Conservation (phyloP, 2,113 vertebrate genomes). For the Oreochromis spilurus region DNA sequence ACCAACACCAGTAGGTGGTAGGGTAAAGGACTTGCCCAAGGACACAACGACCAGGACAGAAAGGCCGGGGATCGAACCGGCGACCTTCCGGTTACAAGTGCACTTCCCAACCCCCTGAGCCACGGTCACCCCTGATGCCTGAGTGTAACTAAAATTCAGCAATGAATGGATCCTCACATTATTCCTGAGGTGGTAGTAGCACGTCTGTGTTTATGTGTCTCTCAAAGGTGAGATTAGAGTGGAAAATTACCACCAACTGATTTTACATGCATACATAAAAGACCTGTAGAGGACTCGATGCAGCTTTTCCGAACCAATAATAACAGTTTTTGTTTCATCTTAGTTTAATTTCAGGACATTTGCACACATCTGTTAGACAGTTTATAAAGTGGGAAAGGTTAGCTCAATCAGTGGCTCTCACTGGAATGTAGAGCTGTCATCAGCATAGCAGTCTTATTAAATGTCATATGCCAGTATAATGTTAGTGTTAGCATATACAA, state of each 20-base stretch:
- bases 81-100: no score
- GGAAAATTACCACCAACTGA: background rate
- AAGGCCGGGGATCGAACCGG: no score
- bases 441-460: background rate
- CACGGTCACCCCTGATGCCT: background rate
- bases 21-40: no score
- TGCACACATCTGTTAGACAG: background rate
- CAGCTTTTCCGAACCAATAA: accelerated
- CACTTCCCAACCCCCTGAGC: no score
- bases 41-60: no score
- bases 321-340: background rate
- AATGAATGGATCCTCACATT: accelerated
- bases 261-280: accelerated
- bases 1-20: no score
- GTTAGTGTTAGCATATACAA: background rate
- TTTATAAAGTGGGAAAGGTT: accelerated
- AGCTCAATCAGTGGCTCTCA: background rate
- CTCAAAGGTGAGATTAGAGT: background rate
- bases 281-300: background rate
- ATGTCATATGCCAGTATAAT: background rate
- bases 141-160: background rate
- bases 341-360: background rate
- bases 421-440: background rate
- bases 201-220: background rate
- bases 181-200: background rate